Conservation (phyloP, 2,888 invertebrate genomes). For the Helobdella robusta region DNA sequence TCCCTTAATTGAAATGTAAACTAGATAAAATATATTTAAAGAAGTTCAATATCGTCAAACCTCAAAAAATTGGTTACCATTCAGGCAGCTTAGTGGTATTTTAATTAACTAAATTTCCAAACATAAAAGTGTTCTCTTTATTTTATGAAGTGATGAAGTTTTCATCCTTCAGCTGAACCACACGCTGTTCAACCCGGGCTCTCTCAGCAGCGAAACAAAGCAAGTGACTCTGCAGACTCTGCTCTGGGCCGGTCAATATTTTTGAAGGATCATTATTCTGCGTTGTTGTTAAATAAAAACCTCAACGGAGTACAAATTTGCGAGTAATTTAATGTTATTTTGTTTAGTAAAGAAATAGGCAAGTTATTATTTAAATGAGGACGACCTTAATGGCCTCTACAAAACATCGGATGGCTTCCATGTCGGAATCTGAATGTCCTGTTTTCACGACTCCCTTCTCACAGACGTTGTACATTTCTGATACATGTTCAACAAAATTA, state of each 20-base stretch:
- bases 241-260: slow-evolving; percentile 43
- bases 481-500: not conserved
- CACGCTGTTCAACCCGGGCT: slow-evolving; percentile 42
- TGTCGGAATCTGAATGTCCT: slow-evolving; percentile 16
- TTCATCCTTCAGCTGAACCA: too few species aligned
- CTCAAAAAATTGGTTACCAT: too few species aligned
- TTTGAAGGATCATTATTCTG: slow-evolving; percentile 33
- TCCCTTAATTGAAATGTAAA: too few species aligned
- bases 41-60: too few species aligned
- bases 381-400: slow-evolving; percentile 14
- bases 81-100: too few species aligned
- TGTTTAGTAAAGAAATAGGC: not conserved
- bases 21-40: too few species aligned
- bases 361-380: not conserved
- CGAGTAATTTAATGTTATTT: too few species aligned
- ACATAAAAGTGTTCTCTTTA: too few species aligned
- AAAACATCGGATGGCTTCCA: slow-evolving; percentile 6
- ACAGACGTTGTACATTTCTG: not conserved
- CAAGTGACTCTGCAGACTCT: slow-evolving; percentile 45
- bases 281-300: too few species aligned
- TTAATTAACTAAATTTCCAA: too few species aligned
- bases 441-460: not conserved
- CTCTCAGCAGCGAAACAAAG: slow-evolving; percentile 47
- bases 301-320: too few species aligned
- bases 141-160: too few species aligned